Conservation (phyloP, 2,888 invertebrate species). For the Tenthredo mesomela region DNA sequence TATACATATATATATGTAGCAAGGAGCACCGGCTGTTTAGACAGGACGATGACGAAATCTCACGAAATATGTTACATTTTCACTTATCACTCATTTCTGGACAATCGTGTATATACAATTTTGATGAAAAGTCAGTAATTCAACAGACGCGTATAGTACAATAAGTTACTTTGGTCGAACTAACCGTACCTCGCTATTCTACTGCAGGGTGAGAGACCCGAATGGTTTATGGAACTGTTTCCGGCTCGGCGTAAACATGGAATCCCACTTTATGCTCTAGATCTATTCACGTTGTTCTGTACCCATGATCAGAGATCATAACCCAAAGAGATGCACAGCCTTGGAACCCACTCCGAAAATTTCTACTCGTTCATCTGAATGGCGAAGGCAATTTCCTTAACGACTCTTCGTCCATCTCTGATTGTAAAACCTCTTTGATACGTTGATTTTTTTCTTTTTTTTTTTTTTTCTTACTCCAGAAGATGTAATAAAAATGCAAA, state of each 20-base stretch:
- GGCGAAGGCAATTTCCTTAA: too few relatives aligned
- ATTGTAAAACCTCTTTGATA: too few relatives aligned
- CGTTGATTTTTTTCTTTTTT: too few relatives aligned
- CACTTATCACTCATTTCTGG: background rate
- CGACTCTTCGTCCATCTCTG: too few relatives aligned
- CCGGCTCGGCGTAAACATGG: constrained; percentile 2
- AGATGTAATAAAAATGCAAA: too few relatives aligned
- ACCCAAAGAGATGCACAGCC: background rate
- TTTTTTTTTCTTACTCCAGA: too few relatives aligned
- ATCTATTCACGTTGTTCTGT: background rate
- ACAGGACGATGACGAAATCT: constrained; percentile 3
- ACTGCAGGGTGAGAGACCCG: background rate
- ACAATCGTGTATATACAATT: background rate
- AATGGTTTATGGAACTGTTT: constrained; percentile 32
- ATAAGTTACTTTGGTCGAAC: background rate
- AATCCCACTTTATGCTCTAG: background rate
- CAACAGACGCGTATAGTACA: background rate
- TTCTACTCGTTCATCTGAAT: too few relatives aligned
- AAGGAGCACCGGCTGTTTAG: constrained; percentile 5
- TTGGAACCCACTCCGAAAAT: background rate
- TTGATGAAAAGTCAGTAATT: background rate
- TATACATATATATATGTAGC: background rate
- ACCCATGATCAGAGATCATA: background rate
- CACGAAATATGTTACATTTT: background rate
- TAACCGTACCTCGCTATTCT: background rate